Conservation (phyloP, 2,888 invertebrate species). For the Caenorhabditis imperialis region DNA sequence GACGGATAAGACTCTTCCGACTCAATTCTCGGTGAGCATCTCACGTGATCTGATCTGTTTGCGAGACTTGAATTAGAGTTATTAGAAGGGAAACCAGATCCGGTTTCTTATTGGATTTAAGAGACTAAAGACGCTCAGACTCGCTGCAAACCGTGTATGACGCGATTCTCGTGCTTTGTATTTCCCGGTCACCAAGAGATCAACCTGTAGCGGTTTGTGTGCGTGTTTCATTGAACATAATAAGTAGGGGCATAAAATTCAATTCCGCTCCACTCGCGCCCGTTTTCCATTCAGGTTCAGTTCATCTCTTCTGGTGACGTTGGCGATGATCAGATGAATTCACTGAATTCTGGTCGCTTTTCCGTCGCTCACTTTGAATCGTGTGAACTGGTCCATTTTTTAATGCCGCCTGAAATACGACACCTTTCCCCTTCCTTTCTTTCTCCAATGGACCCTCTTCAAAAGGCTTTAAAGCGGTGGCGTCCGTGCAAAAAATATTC, state of each 20-base stretch:
- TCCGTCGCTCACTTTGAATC: too few relatives aligned
- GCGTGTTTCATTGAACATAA: too few relatives aligned
- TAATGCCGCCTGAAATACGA: constrained; percentile 5
- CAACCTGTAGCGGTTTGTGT: constrained; percentile 5
- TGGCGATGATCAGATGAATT: too few relatives aligned
- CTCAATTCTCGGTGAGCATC: constrained; percentile 27
- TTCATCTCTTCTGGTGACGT: too few relatives aligned
- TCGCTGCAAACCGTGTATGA: not conserved
- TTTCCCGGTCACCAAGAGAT: constrained; percentile 21
- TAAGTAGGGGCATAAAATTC: too few relatives aligned
- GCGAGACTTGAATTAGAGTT: not conserved
- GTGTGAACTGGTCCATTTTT: too few relatives aligned
- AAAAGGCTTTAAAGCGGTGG: constrained; percentile 46
- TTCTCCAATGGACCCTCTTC: constrained; percentile 5
- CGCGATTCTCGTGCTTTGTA: too few relatives aligned
- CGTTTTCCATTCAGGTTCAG: too few relatives aligned
- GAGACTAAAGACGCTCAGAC: not conserved
- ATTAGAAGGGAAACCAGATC: too few relatives aligned
- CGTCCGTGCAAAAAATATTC: too few relatives aligned
- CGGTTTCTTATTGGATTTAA: not conserved
- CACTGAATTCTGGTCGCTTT: too few relatives aligned
- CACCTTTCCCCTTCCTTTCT: not conserved
- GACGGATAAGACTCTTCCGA: constrained; percentile 23
- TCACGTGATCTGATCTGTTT: not conserved
- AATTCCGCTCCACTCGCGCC: too few relatives aligned